A percentile compares a stretch with the other conserved stretches of the same genome.
phyloP scores from a whole-genome alignment of 2,888 invertebrate species.

The Coleophora flavipennella region DNA sequence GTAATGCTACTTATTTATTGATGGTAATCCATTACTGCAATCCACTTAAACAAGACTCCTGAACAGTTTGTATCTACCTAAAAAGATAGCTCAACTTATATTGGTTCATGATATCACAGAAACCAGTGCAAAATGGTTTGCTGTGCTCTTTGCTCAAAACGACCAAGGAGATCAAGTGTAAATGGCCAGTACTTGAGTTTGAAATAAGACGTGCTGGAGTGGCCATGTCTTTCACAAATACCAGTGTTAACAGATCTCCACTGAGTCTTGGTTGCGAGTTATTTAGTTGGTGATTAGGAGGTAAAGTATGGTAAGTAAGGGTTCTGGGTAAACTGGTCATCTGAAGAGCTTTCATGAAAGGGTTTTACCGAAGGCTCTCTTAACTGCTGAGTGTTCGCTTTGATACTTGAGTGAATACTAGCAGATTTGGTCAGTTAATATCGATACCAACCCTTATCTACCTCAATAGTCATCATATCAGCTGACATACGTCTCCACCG shows the following conservation, averaged over 20 bases:
- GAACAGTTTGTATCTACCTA: constrained; percentile 7
- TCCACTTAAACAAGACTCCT: constrained; percentile 12
- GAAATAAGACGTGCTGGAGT: constrained; percentile 54
- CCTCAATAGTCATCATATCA: no score
- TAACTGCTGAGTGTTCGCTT: constrained; percentile 27
- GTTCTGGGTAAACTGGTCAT: constrained; percentile 31
- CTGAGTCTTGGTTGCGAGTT: constrained; percentile 23
- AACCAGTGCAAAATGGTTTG: not conserved
- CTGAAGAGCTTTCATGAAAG: constrained; percentile 38
- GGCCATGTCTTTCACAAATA: constrained; percentile 45
- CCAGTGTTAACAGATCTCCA: constrained; percentile 36
- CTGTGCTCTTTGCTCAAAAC: no score
- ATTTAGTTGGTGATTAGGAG: constrained; percentile 34
- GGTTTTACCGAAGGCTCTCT: constrained; percentile 41
- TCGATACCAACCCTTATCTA: no score
- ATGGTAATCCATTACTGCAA: constrained; percentile 47
- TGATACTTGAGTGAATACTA: no score
- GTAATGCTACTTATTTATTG: constrained; percentile 59
- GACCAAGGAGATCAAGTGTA: constrained; percentile 18
- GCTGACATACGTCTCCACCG: no score
- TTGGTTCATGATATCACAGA: constrained; percentile 18
- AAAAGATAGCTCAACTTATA: not conserved
- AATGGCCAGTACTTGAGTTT: constrained; percentile 35
- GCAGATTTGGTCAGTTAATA: no score
- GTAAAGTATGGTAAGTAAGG: constrained; percentile 26